Evolutionary conservation across 2,888 invertebrate genomes (phyloP).

Genomic region (Buathra laborator): DNA sequence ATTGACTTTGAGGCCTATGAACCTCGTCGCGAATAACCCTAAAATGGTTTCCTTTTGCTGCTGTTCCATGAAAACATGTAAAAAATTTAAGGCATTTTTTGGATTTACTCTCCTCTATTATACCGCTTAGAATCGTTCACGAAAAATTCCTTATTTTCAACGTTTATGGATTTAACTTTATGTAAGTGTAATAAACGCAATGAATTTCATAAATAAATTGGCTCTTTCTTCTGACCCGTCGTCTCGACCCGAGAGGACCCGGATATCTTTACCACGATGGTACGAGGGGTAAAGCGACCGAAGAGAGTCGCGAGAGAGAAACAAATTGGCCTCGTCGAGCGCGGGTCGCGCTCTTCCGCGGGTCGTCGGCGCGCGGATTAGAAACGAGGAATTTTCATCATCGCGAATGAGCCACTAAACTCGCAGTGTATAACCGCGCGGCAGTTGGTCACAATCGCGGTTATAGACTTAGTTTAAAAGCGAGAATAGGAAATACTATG

Average conservation of each 20-base stretch:
- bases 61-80: too few species aligned
- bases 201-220: constrained; percentile 6
- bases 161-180: neutral
- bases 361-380: constrained; percentile 62
- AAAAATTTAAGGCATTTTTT: too few species aligned
- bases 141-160: neutral
- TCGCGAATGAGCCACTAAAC: constrained; percentile 67
- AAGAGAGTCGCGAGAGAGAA: constrained; percentile 41
- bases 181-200: neutral
- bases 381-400: constrained; percentile 78
- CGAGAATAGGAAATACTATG: constrained; percentile 46
- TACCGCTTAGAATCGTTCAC: too few species aligned
- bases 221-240: constrained; percentile 9
- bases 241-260: constrained; percentile 18
- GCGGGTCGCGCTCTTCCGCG: constrained; percentile 36
- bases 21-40: too few species aligned
- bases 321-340: constrained; percentile 61
- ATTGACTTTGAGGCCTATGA: too few species aligned
- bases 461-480: constrained; percentile 48
- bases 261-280: constrained; percentile 38
- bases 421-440: constrained; percentile 34
- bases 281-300: constrained; percentile 19
- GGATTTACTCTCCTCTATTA: too few species aligned
- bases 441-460: constrained; percentile 65
- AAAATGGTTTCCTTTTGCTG: too few species aligned